A percentile compares a stretch with the other conserved stretches of the same genome.
Evolutionary conservation across 2,797 vertebrate species (phyloP).

Genomic region (Ciconia nigra): DNA sequence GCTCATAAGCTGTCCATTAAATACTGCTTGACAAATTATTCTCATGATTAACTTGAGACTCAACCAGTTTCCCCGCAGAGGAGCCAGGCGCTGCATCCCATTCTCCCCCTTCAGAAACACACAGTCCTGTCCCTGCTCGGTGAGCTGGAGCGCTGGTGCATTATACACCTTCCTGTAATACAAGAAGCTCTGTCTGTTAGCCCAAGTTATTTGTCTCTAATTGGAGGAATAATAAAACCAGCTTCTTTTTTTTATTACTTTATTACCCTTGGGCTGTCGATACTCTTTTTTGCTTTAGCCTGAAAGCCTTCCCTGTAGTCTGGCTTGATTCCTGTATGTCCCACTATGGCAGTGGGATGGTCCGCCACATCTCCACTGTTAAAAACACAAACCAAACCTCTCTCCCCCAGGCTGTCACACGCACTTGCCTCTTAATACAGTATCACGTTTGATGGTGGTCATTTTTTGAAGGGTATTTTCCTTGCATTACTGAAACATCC

Average conservation of each 20-base stretch:
- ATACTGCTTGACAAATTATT: neutral
- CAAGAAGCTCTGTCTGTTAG: neutral
- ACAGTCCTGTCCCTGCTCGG: neutral
- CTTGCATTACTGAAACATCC: neutral
- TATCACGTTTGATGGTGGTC: fast-evolving
- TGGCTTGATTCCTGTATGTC: neutral
- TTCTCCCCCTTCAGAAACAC: neutral
- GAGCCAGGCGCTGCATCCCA: neutral
- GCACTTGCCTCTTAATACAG: neutral
- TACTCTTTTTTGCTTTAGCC: neutral
- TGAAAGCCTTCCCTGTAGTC: neutral
- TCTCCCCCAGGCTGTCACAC: neutral
- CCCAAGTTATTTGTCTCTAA: neutral
- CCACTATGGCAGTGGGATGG: neutral
- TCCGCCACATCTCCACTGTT: neutral
- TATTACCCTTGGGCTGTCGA: neutral
- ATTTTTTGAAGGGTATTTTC: neutral
- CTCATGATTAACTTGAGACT: neutral
- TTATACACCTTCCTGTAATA: neutral
- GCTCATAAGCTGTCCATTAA: neutral
- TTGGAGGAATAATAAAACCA: neutral
- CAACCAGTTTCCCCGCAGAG: neutral
- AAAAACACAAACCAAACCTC: neutral
- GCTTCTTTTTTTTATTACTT: neutral
- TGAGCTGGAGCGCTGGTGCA: neutral